Percentiles rank a stretch among this genome's conserved stretches.
Conservation (phyloP, 1,140 invertebrate species). For the Meteorus sp. region DNA sequence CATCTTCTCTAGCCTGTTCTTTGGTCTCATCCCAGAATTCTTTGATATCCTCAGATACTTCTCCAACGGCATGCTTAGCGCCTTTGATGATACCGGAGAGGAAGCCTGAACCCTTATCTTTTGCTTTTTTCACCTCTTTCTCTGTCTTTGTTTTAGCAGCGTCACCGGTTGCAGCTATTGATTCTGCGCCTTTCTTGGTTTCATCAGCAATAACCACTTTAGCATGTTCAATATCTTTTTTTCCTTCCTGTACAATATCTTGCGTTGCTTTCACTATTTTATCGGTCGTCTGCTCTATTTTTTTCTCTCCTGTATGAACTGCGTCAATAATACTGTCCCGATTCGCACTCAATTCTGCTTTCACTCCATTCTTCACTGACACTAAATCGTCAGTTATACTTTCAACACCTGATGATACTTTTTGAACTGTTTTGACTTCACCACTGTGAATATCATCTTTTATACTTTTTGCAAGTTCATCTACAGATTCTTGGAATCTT, state of each 20-base stretch:
- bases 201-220: conserved; percentile 13
- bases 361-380: conserved; percentile 10
- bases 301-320: conserved; percentile 15
- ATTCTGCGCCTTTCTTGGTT: conserved; percentile 11
- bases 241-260: conserved; percentile 9
- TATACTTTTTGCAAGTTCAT: conserved; percentile 2
- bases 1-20: conserved; percentile 22
- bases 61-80: conserved; percentile 31
- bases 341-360: not conserved
- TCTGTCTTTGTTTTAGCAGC: conserved; percentile 15
- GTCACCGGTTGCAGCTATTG: conserved; percentile 1
- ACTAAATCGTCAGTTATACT: conserved; percentile 14
- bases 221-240: conserved; percentile 11
- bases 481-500: not conserved
- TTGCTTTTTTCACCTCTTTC: conserved; percentile 31
- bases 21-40: conserved; percentile 40
- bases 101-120: conserved; percentile 34
- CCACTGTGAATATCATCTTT: not conserved
- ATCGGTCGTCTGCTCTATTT: conserved; percentile 10
- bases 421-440: not conserved
- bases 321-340: conserved; percentile 14
- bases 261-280: not conserved
- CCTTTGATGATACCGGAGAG: conserved; percentile 37
- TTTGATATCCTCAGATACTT: conserved; percentile 39
- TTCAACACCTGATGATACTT: not conserved